A percentile compares a stretch with the other conserved stretches of the same genome.
Conservation (phyloP, 2,888 invertebrate genomes). For the Nephrocerus scutellatus region DNA sequence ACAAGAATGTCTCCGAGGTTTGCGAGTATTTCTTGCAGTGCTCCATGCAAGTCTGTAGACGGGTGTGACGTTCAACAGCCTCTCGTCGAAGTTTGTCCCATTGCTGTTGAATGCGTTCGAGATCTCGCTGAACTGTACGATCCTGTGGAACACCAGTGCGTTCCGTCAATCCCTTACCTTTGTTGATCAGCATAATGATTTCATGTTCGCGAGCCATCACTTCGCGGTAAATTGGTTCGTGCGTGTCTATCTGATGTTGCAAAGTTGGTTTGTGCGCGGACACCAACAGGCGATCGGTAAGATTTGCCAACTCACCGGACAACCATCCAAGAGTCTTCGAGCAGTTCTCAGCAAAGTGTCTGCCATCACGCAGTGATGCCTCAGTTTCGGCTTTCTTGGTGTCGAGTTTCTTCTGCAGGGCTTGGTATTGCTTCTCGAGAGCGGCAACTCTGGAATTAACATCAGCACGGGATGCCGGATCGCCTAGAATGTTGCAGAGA, state of each 20-base stretch:
- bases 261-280: conserved; percentile 79
- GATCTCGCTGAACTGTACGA: conserved; percentile 63
- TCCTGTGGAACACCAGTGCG: conserved; percentile 49
- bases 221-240: conserved; percentile 83
- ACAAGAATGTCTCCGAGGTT: conserved; percentile 75
- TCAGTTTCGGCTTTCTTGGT: conserved; percentile 87
- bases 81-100: conserved; percentile 90
- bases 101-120: conserved; percentile 82
- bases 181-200: conserved; percentile 87
- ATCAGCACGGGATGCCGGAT: conserved; percentile 84
- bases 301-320: conserved; percentile 65
- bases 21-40: conserved; percentile 85
- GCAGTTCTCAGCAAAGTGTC: conserved; percentile 83
- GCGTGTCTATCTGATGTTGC: conserved; percentile 78
- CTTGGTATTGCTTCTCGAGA: conserved; percentile 80
- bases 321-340: conserved; percentile 87
- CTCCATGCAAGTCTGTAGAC: conserved; percentile 84
- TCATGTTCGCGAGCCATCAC: conserved; percentile 86
- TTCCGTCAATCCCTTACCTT: conserved; percentile 66
- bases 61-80: conserved; percentile 76
- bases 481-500: conserved; percentile 77
- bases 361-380: conserved; percentile 74
- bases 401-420: conserved; percentile 82
- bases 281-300: conserved; percentile 71
- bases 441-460: conserved; percentile 81